phyloP scores from a whole-genome alignment of 2,113 vertebrate species.

The Zosterops lateralis region DNA sequence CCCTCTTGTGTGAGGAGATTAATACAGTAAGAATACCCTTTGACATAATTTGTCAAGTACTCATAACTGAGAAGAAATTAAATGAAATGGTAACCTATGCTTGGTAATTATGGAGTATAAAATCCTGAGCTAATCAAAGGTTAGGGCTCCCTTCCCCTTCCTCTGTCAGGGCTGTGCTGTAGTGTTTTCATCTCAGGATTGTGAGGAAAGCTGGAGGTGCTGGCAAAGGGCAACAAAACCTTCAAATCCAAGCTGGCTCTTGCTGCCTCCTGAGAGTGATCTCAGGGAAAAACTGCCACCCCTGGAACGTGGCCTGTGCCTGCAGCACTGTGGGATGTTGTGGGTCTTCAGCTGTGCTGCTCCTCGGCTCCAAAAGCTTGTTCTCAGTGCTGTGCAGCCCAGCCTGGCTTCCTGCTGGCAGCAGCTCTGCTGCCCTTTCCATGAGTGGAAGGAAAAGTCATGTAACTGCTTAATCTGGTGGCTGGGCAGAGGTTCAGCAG shows the following conservation, averaged over 20 bases:
- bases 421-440: not conserved
- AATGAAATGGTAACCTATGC: not conserved
- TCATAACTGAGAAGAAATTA: not conserved
- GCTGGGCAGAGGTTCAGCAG: not conserved
- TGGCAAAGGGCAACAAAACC: not conserved
- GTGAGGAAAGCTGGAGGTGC: not conserved
- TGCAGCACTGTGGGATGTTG: not conserved
- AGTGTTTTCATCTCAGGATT: not conserved
- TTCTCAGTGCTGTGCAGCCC: not conserved
- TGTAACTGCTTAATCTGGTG: not conserved
- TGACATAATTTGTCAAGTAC: not conserved
- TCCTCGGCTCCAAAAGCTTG: fast-evolving
- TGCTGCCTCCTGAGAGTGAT: not conserved
- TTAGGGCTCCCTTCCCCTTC: not conserved
- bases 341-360: not conserved
- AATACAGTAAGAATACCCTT: not conserved
- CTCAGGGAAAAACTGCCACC: not conserved
- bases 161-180: not conserved
- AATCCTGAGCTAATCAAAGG: not conserved
- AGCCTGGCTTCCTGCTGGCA: not conserved
- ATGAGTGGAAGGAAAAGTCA: not conserved
- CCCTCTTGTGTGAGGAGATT: not conserved
- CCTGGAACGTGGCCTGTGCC: not conserved
- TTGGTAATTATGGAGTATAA: not conserved
- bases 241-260: not conserved